Evolutionary conservation across 2,888 invertebrate species (phyloP).

Genomic region (Eupithecia pulchellata): DNA sequence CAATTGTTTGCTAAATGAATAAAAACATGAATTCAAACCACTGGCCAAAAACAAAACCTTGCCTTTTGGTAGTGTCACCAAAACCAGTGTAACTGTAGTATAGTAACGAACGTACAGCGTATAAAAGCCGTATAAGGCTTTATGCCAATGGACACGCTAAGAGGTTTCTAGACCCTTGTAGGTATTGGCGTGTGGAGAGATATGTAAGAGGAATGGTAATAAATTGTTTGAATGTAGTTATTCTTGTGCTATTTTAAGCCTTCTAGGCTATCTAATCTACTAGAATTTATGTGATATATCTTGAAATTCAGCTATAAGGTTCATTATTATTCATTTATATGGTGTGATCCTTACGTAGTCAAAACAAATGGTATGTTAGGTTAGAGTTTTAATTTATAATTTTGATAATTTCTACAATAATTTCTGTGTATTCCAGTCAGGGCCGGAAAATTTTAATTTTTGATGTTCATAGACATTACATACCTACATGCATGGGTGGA

Average conservation of each 20-base stretch:
- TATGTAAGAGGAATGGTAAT: conserved; percentile 15
- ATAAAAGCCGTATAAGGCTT: conserved; percentile 50
- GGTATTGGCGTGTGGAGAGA: conserved; percentile 38
- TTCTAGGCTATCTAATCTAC: not conserved
- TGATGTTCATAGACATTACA: no score
- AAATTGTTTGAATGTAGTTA: not conserved
- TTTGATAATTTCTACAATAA: not conserved
- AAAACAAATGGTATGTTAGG: not conserved
- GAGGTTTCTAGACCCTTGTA: conserved; percentile 50
- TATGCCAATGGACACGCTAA: conserved; percentile 49
- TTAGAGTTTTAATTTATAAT: not conserved
- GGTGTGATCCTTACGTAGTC: not conserved
- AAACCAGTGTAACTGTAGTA: not conserved
- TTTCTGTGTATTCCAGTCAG: not conserved
- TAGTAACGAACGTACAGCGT: conserved; percentile 7
- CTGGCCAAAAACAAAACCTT: not conserved
- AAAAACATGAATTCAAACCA: not conserved
- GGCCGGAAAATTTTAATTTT: not conserved
- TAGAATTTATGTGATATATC: not conserved
- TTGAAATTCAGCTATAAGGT: not conserved
- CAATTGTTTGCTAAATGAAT: conserved; percentile 1
- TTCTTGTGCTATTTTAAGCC: not conserved
- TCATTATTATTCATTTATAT: no score
- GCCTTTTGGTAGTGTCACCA: conserved; percentile 6
- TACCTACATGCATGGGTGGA: no score